Conservation (phyloP, 2,113 vertebrate species). For the Gorsachius goisagi region DNA sequence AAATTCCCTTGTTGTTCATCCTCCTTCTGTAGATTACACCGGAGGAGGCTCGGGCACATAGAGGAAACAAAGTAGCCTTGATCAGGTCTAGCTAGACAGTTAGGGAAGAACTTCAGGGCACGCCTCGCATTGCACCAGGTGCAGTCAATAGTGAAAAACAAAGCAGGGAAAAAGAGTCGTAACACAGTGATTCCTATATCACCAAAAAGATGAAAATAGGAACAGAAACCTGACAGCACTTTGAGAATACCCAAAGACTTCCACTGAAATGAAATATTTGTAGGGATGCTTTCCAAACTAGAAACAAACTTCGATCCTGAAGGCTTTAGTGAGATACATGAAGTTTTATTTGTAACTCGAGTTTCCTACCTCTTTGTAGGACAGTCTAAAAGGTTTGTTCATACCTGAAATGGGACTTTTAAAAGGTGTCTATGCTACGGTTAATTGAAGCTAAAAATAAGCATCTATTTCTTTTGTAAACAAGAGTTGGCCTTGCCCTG, state of each 20-base stretch:
- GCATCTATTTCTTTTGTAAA: not conserved
- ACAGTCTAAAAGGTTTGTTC: not conserved
- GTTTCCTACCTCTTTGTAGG: not conserved
- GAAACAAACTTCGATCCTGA: not conserved
- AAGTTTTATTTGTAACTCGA: not conserved
- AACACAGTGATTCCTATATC: not conserved
- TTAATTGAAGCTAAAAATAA: constrained; percentile 38
- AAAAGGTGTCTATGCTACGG: not conserved
- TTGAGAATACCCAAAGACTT: not conserved
- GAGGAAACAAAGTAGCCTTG: not conserved
- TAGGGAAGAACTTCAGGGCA: not conserved
- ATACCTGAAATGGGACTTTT: not conserved
- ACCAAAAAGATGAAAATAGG: not conserved
- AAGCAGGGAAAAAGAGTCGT: not conserved
- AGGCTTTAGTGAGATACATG: not conserved
- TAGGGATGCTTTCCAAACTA: not conserved
- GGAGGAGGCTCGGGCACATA: not conserved
- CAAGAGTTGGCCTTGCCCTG: not conserved
- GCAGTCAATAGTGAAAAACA: not conserved
- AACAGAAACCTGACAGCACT: not conserved
- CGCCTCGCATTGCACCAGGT: not conserved
- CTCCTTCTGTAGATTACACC: not conserved
- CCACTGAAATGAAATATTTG: not conserved
- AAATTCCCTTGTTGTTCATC: not conserved
- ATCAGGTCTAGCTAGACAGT: not conserved